Evolutionary conservation across 2,888 invertebrate genomes (phyloP).

Genomic region (Erannis defoliaria): DNA sequence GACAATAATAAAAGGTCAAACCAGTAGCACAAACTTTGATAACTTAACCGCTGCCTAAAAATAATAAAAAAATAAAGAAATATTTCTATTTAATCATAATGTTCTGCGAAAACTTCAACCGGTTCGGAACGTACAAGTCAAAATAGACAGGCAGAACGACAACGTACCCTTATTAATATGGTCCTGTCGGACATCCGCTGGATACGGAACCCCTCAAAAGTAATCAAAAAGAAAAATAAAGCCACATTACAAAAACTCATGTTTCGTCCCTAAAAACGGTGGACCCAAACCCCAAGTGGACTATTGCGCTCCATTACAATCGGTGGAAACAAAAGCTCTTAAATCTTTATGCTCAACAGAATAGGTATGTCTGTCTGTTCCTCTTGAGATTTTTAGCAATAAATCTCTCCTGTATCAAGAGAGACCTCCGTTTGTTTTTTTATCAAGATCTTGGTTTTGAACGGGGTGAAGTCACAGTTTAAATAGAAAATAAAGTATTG

Average conservation of each 20-base stretch:
- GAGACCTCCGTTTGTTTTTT: constrained; percentile 66
- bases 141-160: too few relatives aligned
- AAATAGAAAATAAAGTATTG: constrained; percentile 21
- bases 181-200: too few relatives aligned
- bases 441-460: constrained; percentile 66
- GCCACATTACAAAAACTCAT: neutral
- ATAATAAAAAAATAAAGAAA: too few relatives aligned
- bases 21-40: too few relatives aligned
- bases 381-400: constrained; percentile 69
- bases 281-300: constrained; percentile 29
- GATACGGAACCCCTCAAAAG: too few relatives aligned
- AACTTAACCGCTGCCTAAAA: too few relatives aligned
- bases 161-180: too few relatives aligned
- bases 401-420: constrained; percentile 74
- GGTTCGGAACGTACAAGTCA: too few relatives aligned
- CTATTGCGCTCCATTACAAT: constrained; percentile 32
- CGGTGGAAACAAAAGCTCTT: constrained; percentile 43
- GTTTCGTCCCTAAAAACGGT: constrained; percentile 18
- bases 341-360: constrained; percentile 66
- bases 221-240: constrained; percentile 6
- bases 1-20: too few relatives aligned
- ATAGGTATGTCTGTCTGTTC: constrained; percentile 67
- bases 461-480: constrained; percentile 42
- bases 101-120: too few relatives aligned
- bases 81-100: too few relatives aligned